Conservation (phyloP, 2,113 vertebrate genomes). For the Tachuris rubrigastra region DNA sequence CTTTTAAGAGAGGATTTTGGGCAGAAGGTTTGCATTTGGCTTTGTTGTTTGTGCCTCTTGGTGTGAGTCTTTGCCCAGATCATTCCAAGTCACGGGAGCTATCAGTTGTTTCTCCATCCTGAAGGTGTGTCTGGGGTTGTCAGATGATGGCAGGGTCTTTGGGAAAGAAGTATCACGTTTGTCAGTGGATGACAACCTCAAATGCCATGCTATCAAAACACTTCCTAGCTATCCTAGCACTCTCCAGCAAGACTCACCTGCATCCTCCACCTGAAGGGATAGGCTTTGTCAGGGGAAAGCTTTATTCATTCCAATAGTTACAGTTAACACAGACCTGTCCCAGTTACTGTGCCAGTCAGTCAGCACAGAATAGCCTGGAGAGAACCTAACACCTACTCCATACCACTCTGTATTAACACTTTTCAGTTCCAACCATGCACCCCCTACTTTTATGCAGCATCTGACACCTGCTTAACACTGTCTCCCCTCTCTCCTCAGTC, state of each 20-base stretch:
- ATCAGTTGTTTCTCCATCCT: not conserved
- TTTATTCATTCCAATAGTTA: not conserved
- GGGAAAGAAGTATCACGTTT: not conserved
- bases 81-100: fast-evolving
- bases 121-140: not conserved
- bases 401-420: not conserved
- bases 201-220: not conserved
- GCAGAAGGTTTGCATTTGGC: not conserved
- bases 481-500: not conserved
- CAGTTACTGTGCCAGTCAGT: not conserved
- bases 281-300: not conserved
- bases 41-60: not conserved
- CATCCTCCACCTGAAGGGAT: not conserved
- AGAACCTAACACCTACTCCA: not conserved
- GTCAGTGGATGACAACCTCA: not conserved
- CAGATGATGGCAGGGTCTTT: not conserved
- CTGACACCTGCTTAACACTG: no score
- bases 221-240: not conserved
- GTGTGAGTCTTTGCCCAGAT: not conserved
- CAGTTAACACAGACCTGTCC: not conserved
- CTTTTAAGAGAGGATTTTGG: not conserved
- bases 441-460: not conserved
- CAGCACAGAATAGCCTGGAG: not conserved
- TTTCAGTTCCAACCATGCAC: not conserved
- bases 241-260: not conserved